Evolutionary conservation across 2,113 vertebrate genomes (phyloP).

Genomic region (Coryphaenoides rupestris): DNA sequence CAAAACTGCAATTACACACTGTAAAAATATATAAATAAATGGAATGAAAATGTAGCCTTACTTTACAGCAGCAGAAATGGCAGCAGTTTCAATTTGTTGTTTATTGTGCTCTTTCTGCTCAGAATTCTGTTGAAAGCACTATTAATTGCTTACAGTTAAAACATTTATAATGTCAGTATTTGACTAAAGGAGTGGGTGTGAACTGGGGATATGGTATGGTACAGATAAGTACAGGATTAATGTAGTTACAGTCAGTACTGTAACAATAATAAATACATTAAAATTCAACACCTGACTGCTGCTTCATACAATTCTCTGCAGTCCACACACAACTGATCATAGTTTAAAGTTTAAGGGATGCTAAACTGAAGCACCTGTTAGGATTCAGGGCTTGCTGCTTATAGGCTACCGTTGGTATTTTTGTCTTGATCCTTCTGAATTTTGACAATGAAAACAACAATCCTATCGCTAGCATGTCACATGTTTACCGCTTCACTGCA

Average conservation of each 20-base stretch:
- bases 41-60: constrained; percentile 31
- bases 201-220: constrained; percentile 15
- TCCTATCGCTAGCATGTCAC: too few species aligned
- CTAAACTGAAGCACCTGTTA: too few species aligned
- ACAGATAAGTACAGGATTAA: constrained; percentile 26
- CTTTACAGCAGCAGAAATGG: background rate
- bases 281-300: constrained; percentile 3
- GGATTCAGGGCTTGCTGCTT: too few species aligned
- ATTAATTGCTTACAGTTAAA: constrained; percentile 23
- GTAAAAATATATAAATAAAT: background rate
- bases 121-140: constrained; percentile 6
- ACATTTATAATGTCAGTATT: constrained; percentile 14
- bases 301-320: too few species aligned
- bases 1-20: constrained; percentile 44
- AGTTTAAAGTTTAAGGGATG: too few species aligned
- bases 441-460: too few species aligned
- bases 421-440: too few species aligned
- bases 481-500: too few species aligned
- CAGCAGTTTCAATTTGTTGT: constrained; percentile 9
- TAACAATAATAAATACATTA: constrained; percentile 23
- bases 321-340: too few species aligned
- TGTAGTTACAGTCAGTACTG: constrained; percentile 26
- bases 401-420: too few species aligned
- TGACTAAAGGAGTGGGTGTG: constrained; percentile 9
- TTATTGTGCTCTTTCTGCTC: constrained; percentile 3